Evolutionary conservation across 1,140 invertebrate species (phyloP).

Genomic region (Lerema accius): DNA sequence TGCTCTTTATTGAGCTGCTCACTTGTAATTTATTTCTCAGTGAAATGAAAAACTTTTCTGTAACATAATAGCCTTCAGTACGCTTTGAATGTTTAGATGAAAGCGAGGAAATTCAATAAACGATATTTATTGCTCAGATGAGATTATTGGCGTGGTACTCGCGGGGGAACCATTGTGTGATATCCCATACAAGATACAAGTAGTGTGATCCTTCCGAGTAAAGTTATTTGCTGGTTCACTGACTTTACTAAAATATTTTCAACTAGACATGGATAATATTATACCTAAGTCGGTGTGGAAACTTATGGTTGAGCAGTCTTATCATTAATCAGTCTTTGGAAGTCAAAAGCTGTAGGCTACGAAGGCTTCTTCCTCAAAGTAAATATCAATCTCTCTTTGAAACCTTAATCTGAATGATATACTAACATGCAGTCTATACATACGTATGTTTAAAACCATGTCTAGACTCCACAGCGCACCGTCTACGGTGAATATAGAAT

Average conservation of each 20-base stretch:
- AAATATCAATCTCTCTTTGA: too few relatives aligned
- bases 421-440: too few relatives aligned
- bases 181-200: conserved; percentile 2
- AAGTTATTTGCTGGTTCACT: conserved; percentile 17
- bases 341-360: too few relatives aligned
- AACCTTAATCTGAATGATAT: too few relatives aligned
- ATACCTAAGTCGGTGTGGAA: too few relatives aligned
- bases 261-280: not conserved
- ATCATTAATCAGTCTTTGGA: too few relatives aligned
- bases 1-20: conserved; percentile 8
- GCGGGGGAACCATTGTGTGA: not conserved
- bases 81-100: conserved; percentile 22
- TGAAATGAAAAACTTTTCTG: conserved; percentile 23
- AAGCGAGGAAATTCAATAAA: conserved; percentile 8
- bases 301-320: too few relatives aligned
- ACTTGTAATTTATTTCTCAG: conserved; percentile 23
- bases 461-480: conserved; percentile 44
- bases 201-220: conserved; percentile 31
- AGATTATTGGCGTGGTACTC: conserved; percentile 9
- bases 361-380: too few relatives aligned
- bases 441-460: conserved; percentile 25
- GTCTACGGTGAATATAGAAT: conserved; percentile 37
- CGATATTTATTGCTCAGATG: not conserved
- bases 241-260: too few relatives aligned
- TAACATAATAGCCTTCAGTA: conserved; percentile 13